phyloP scores from a whole-genome alignment of 1,140 invertebrate genomes.

The Lordiphosa clarofinis region DNA sequence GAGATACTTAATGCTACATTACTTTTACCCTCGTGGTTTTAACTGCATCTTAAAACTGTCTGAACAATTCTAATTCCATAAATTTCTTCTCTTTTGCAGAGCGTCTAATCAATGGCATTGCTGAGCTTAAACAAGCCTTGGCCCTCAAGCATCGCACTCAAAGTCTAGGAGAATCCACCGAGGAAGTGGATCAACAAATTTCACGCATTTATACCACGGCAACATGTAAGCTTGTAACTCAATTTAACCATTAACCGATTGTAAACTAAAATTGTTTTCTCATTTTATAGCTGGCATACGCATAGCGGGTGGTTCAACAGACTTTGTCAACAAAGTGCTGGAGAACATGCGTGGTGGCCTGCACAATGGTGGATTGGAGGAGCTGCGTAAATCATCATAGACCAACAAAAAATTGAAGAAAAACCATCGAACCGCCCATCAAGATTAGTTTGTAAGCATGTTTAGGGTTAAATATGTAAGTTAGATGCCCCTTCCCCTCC shows the following conservation, averaged over 20 bases:
- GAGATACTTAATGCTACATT: no score
- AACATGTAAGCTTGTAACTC: constrained; percentile 82
- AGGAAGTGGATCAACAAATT: constrained; percentile 84
- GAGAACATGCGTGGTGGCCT: constrained; percentile 87
- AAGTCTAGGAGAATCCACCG: constrained; percentile 81
- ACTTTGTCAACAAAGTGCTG: constrained; percentile 92
- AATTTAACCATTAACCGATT: neutral
- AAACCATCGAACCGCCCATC: constrained; percentile 61
- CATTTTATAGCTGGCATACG: constrained; percentile 82
- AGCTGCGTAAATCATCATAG: constrained; percentile 77
- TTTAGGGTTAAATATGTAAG: constrained; percentile 15
- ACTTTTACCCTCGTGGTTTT: no score
- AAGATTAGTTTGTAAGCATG: constrained; percentile 43
- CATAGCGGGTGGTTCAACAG: constrained; percentile 90
- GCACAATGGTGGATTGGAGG: constrained; percentile 85
- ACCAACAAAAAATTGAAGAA: constrained; percentile 26
- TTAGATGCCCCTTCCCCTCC: constrained; percentile 3
- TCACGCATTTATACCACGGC: constrained; percentile 84
- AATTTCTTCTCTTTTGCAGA: constrained; percentile 80
- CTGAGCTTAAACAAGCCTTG: constrained; percentile 84
- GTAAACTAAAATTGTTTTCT: neutral
- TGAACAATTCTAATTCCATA: neutral
- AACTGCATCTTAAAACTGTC: no score
- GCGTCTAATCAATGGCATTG: constrained; percentile 85
- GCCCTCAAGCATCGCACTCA: constrained; percentile 82